phyloP scores from a whole-genome alignment of 2,113 vertebrate species.

The Lucifuga dentata region DNA sequence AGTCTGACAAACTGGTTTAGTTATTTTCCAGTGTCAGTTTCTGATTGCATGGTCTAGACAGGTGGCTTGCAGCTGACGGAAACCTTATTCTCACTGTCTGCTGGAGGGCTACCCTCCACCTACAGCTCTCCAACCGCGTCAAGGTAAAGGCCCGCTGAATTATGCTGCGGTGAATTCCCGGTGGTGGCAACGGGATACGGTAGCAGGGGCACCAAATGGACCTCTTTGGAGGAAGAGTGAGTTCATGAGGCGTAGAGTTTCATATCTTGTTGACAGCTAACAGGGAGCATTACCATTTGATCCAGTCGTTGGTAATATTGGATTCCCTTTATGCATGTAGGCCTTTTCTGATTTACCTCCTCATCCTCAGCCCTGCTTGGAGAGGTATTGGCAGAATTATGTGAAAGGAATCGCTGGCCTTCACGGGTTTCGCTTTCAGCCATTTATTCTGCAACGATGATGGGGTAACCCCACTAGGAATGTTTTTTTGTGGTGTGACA shows the following conservation, averaged over 20 bases:
- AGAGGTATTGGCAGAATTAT: slow-evolving; percentile 24
- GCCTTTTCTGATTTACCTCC: slow-evolving; percentile 45
- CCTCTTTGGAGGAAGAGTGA: slow-evolving; percentile 36
- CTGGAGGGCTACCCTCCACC: slow-evolving; percentile 14
- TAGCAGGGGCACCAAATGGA: slow-evolving; percentile 54
- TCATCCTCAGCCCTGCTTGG: neutral
- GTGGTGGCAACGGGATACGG: slow-evolving; percentile 56
- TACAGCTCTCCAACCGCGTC: slow-evolving; percentile 38
- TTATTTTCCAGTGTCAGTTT: slow-evolving; percentile 21
- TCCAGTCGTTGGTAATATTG: slow-evolving; percentile 35
- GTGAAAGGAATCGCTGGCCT: slow-evolving; percentile 23
- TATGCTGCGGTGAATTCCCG: slow-evolving; percentile 63
- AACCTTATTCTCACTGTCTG: slow-evolving; percentile 58
- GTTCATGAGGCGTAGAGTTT: slow-evolving; percentile 63
- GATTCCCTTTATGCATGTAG: slow-evolving; percentile 29
- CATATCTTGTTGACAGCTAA: slow-evolving; percentile 67
- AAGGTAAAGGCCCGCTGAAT: slow-evolving; percentile 50
- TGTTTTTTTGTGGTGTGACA: slow-evolving; percentile 42
- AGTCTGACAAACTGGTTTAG: slow-evolving; percentile 26
- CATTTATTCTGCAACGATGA: slow-evolving; percentile 8
- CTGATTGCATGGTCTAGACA: slow-evolving; percentile 36
- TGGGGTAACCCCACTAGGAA: slow-evolving; percentile 36
- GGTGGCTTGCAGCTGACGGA: slow-evolving; percentile 70
- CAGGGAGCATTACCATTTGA: slow-evolving; percentile 47
- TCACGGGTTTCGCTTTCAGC: slow-evolving; percentile 36